These are phyloP conservation scores for Asarcornis scutulata DNA, from an alignment of 2,113 vertebrate species.

Conservation along the genomic window DNA sequence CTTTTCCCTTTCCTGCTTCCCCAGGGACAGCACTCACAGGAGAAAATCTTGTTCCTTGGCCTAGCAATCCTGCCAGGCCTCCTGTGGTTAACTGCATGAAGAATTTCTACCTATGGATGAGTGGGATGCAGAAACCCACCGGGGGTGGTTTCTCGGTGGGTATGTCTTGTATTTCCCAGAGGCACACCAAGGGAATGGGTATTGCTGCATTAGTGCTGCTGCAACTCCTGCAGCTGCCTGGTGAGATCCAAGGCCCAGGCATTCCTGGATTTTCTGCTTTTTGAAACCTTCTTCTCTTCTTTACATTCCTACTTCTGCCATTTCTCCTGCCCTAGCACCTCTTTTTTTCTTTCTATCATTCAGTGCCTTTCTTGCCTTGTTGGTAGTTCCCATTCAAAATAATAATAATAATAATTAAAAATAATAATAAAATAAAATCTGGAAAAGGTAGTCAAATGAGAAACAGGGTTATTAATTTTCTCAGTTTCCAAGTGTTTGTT, in stretches of 20 bases:
- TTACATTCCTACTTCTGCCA: neutral
- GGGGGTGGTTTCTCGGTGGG: neutral
- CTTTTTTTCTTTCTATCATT: neutral
- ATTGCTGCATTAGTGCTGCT: neutral
- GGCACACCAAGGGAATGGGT: rapidly evolving
- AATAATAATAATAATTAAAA: neutral
- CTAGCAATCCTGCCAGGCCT: neutral
- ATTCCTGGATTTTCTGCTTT: neutral
- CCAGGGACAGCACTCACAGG: neutral
- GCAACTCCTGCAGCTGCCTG: neutral
- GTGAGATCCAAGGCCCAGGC: neutral
- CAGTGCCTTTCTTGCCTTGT: neutral
- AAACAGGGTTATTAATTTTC: neutral
- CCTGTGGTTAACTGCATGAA: neutral
- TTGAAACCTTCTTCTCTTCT: neutral
- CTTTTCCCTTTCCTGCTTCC: neutral
- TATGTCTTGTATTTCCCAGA: neutral
- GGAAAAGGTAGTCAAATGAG: neutral
- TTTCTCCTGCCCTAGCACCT: neutral
- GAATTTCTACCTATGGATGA: neutral
- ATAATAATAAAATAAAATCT: neutral
- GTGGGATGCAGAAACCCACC: neutral
- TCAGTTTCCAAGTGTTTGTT: neutral
- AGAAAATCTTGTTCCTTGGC: neutral
- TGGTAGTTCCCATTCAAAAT: neutral